Evolutionary conservation across 2,113 vertebrate species (phyloP), one percentile per base, ranked within the genome.

Genomic region (Probosciger aterrimus): DNA sequence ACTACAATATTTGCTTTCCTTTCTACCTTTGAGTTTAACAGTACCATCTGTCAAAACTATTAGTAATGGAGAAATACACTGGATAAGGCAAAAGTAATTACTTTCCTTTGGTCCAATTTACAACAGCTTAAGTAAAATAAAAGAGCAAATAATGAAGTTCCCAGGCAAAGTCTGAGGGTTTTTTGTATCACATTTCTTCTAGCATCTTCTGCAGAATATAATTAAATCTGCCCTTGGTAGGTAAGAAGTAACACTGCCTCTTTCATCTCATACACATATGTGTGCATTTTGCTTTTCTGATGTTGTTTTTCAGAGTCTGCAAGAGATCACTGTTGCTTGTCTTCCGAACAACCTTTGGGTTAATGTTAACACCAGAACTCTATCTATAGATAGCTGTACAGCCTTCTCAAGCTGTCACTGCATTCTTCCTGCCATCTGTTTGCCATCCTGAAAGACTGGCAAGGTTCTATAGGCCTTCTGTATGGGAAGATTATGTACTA

Each of bases 21-120:
- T 95, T 78, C 83, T 92, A 20, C 70, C 73, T 86, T 46, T 71
- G 57, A 64, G 37, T 80, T 90, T 78, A 93, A 35, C 62, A 69
- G 85, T 65, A 41, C 90, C 82, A 95, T 96, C 92, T 95, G 88
- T 92, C 85, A 97, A 79, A 91, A 93, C 85, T 85, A 80, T 79
- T 92, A 91, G 80, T 78, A 93, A 82, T 57, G 52, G 82, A 73
- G 80, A 84, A 88, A 79, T 60, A 69, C 24, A 39, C 10, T 46
- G 73, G 73, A 65, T 94, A 86, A 95, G 73, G 82, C 69, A 78
- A 91, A 95, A 94, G 69, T 84, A 92, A 93, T 94, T 92, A 63
- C 27, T 96, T 92, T 75, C 33, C 67, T 77, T 78, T 89, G n/a
- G 25, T 88, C 52, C 33, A 41, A 79, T 84, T 91, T 93, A 77